A percentile compares a stretch with the other conserved stretches of the same genome.
These are phyloP conservation scores for Venustoraphidia nigricollis DNA, from an alignment of 2,888 invertebrate genomes.

Conservation along the genomic window DNA sequence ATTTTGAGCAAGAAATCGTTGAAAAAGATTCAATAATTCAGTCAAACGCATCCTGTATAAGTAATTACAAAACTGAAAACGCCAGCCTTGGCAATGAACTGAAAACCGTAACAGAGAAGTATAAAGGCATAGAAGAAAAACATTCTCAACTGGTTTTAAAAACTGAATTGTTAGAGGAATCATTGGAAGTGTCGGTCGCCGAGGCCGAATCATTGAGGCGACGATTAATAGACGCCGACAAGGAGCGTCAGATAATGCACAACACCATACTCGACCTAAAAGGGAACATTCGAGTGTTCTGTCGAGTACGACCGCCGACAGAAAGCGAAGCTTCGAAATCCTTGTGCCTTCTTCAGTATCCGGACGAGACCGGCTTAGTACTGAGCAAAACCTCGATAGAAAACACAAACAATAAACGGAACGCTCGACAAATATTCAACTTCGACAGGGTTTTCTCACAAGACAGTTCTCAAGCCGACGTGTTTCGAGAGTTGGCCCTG, in stretches of 20 bases:
- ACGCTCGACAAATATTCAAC: constrained; percentile 46
- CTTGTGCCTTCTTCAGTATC: constrained; percentile 36
- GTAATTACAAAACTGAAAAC: constrained; percentile 2
- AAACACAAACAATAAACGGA: constrained; percentile 25
- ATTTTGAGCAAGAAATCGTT: no score
- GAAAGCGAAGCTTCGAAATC: constrained; percentile 38
- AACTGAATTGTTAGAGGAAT: constrained; percentile 30
- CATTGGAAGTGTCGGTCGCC: constrained; percentile 28
- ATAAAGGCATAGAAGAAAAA: constrained; percentile 11
- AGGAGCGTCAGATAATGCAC: constrained; percentile 29
- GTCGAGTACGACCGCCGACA: constrained; percentile 55
- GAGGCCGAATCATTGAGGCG: constrained; percentile 16
- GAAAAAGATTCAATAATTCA: constrained; percentile 13
- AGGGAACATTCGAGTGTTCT: constrained; percentile 68
- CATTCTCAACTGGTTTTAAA: constrained; percentile 15
- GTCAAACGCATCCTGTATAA: no score
- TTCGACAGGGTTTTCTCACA: constrained; percentile 78
- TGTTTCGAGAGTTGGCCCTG: constrained; percentile 73
- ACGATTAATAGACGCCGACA: background rate
- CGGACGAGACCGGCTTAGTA: constrained; percentile 44
- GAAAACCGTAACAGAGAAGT: constrained; percentile 16
- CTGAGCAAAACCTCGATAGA: constrained; percentile 30
- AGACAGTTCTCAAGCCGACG: constrained; percentile 50
- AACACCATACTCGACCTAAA: constrained; percentile 61
- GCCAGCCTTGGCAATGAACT: constrained; percentile 19